These are phyloP conservation scores for Drosophila rellima DNA, from an alignment of 2,888 invertebrate species.

Conservation along the genomic window DNA sequence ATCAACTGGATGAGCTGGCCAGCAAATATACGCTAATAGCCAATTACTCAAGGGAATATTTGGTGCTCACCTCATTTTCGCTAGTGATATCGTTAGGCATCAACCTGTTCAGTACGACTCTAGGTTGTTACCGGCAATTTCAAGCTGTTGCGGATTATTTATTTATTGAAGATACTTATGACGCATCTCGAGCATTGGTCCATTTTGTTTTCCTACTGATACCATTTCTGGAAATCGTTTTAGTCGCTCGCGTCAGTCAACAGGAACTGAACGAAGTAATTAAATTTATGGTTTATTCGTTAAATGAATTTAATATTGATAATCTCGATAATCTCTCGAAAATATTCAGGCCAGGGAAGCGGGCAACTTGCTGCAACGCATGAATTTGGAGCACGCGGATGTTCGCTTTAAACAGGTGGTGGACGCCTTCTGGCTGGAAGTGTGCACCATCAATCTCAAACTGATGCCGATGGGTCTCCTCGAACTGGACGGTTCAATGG, in stretches of 20 bases:
- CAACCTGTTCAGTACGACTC: slow-evolving; percentile 76
- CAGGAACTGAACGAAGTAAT: slow-evolving; percentile 58
- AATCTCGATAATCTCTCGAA: too few species aligned
- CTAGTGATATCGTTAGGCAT: slow-evolving; percentile 74
- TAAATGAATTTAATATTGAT: background rate
- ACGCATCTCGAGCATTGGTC: slow-evolving; percentile 54
- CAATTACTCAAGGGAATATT: slow-evolving; percentile 39
- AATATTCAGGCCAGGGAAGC: slow-evolving; percentile 69
- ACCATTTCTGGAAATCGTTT: slow-evolving; percentile 74
- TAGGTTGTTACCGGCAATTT: slow-evolving; percentile 80
- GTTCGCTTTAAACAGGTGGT: slow-evolving; percentile 79
- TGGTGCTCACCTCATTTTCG: slow-evolving; percentile 52
- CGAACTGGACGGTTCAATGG: slow-evolving; percentile 73
- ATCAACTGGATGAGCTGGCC: slow-evolving; percentile 78
- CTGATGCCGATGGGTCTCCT: slow-evolving; percentile 81
- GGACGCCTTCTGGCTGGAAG: slow-evolving; percentile 77
- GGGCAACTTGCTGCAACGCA: slow-evolving; percentile 75
- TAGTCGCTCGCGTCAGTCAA: slow-evolving; percentile 68
- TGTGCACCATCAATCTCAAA: slow-evolving; percentile 74
- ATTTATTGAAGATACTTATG: slow-evolving; percentile 74
- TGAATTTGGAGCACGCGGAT: slow-evolving; percentile 73
- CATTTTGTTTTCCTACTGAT: slow-evolving; percentile 75
- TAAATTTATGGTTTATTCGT: background rate
- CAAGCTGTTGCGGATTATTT: slow-evolving; percentile 73
- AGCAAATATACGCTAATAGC: slow-evolving; percentile 57